A percentile compares a stretch with the other conserved stretches of the same genome.
Conservation (phyloP, 2,888 invertebrate genomes). For the Petrophora chlorosata region DNA sequence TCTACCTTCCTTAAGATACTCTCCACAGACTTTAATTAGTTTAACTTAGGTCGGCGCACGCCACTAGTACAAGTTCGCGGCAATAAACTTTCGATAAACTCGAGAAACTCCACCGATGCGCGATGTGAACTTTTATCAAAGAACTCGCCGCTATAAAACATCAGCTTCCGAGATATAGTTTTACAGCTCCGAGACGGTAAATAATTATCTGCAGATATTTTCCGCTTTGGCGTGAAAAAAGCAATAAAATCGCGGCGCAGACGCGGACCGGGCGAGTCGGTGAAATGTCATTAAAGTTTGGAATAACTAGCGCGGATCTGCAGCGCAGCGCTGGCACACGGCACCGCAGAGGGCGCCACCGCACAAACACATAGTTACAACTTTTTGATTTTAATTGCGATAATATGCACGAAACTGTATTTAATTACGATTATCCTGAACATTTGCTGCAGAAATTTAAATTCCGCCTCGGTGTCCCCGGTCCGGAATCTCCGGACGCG, state of each 20-base stretch:
- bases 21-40: conserved; percentile 22
- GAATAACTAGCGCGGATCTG: not conserved
- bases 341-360: not conserved
- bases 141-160: conserved; percentile 22
- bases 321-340: not conserved
- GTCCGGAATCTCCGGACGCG: conserved; percentile 1
- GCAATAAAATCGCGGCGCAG: conserved; percentile 25
- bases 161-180: conserved; percentile 20
- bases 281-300: conserved; percentile 21
- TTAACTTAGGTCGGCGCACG: conserved; percentile 20
- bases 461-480: not conserved
- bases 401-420: conserved; percentile 27
- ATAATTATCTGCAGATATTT: conserved; percentile 30
- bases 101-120: conserved; percentile 11
- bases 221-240: conserved; percentile 18
- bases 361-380: conserved; percentile 15
- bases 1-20: too few species aligned
- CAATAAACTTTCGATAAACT: conserved; percentile 23
- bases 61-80: conserved; percentile 9
- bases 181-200: conserved; percentile 18
- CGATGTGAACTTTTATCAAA: conserved; percentile 23
- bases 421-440: conserved; percentile 15
- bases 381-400: conserved; percentile 32
- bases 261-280: conserved; percentile 10
- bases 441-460: conserved; percentile 6